phyloP scores from a whole-genome alignment of 64 coral and sea anemone genomes.

The Hydrozoanthus tunicans region DNA sequence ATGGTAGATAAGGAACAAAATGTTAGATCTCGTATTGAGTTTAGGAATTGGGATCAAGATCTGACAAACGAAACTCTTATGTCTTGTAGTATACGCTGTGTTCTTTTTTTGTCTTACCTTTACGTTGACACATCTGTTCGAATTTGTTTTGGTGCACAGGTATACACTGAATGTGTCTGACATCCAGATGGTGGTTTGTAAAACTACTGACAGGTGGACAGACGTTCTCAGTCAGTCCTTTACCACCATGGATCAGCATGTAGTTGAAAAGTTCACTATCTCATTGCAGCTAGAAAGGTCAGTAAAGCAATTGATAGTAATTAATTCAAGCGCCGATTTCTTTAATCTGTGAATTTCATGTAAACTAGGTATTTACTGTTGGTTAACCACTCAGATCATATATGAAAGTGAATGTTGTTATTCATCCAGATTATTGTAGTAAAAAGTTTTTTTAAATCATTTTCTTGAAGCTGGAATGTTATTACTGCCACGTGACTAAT shows the following conservation, averaged over 20 bases:
- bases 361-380: too few relatives aligned
- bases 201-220: constrained; percentile 76
- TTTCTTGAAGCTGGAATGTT: too few relatives aligned
- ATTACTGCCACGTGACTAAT: too few relatives aligned
- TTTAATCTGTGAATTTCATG: background rate
- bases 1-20: too few relatives aligned
- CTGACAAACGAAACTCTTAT: too few relatives aligned
- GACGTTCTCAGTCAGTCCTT: constrained; percentile 74
- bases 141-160: constrained; percentile 33
- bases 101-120: background rate
- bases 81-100: too few relatives aligned
- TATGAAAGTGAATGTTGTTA: too few relatives aligned
- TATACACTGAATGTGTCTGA: constrained; percentile 92
- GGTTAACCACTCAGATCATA: too few relatives aligned
- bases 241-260: constrained; percentile 79
- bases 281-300: constrained; percentile 85
- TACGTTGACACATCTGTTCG: background rate
- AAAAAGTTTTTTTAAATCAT: too few relatives aligned
- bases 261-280: constrained; percentile 96
- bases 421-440: too few relatives aligned
- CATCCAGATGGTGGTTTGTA: constrained; percentile 94
- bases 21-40: too few relatives aligned
- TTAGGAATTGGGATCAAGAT: too few relatives aligned
- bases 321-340: background rate
- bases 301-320: background rate